Conservation (phyloP, 1,140 invertebrate genomes). For the Euglossa dilemma region DNA sequence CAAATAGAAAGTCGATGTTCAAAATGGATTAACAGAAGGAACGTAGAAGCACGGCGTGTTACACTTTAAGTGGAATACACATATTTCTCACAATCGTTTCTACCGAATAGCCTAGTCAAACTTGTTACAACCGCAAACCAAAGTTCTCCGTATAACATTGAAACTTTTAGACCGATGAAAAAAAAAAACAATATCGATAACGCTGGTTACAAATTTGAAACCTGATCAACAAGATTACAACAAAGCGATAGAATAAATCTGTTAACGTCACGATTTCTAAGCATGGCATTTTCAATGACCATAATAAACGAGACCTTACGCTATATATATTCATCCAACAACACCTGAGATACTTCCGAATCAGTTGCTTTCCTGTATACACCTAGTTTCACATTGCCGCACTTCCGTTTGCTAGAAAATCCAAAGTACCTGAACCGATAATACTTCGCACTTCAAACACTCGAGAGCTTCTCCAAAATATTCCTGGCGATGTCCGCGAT, state of each 20-base stretch:
- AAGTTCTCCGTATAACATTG: not conserved
- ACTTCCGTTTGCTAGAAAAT: not conserved
- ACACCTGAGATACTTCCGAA: not conserved
- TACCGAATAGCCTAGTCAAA: not conserved
- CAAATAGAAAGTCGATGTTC: not conserved
- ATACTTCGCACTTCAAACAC: not conserved
- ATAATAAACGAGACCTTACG: not conserved
- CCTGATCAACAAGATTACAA: too few species aligned
- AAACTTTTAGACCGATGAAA: not conserved
- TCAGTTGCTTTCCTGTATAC: too few species aligned
- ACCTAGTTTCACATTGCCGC: not conserved
- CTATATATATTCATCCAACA: not conserved
- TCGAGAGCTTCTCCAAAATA: conserved; percentile 46
- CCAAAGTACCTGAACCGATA: not conserved
- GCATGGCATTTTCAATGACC: not conserved
- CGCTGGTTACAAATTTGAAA: not conserved
- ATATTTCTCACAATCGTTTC: not conserved
- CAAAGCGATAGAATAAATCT: not conserved
- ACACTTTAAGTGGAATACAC: not conserved
- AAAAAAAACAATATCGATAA: not conserved
- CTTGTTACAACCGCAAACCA: too few species aligned
- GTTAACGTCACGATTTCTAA: not conserved
- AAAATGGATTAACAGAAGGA: not conserved
- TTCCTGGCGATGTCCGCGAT: conserved; percentile 65
- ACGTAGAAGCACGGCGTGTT: not conserved